These are phyloP conservation scores for Fragum sueziense DNA, from an alignment of 2,888 invertebrate genomes.

Conservation along the genomic window DNA sequence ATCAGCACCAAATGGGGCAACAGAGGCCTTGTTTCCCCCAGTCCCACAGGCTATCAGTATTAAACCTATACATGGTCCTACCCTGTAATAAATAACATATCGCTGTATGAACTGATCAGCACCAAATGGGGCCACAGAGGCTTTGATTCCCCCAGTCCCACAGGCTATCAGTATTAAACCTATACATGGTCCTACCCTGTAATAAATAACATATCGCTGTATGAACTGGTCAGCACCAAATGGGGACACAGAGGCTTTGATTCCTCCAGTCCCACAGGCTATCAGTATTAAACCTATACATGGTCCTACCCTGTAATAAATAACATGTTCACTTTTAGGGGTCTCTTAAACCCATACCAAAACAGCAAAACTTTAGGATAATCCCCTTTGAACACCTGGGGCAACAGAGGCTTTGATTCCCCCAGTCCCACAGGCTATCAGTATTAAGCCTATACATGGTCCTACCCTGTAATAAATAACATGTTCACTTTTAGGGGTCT, in stretches of 20 bases:
- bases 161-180: slow-evolving; percentile 91
- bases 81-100: too few species aligned
- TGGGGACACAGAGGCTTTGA: slow-evolving; percentile 97
- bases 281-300: slow-evolving; percentile 89
- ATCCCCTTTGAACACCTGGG: slow-evolving; percentile 83
- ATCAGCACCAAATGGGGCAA: slow-evolving; percentile 87
- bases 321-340: too few species aligned
- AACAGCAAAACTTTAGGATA: background rate
- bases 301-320: slow-evolving; percentile 85
- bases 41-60: slow-evolving; percentile 93
- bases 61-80: slow-evolving; percentile 87
- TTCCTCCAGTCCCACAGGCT: slow-evolving; percentile 96
- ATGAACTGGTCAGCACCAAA: slow-evolving; percentile 98
- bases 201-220: too few species aligned
- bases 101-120: slow-evolving; percentile 92
- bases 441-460: slow-evolving; percentile 87
- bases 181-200: slow-evolving; percentile 85
- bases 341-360: background rate
- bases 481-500: too few species aligned
- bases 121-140: slow-evolving; percentile 97
- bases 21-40: slow-evolving; percentile 98
- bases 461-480: slow-evolving; percentile 84
- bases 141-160: slow-evolving; percentile 97
- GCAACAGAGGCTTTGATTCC: slow-evolving; percentile 98
- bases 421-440: slow-evolving; percentile 95